A percentile compares a stretch with the other conserved stretches of the same genome.
Conservation (phyloP, 1,140 invertebrate species). For the Eciton burchellii region DNA sequence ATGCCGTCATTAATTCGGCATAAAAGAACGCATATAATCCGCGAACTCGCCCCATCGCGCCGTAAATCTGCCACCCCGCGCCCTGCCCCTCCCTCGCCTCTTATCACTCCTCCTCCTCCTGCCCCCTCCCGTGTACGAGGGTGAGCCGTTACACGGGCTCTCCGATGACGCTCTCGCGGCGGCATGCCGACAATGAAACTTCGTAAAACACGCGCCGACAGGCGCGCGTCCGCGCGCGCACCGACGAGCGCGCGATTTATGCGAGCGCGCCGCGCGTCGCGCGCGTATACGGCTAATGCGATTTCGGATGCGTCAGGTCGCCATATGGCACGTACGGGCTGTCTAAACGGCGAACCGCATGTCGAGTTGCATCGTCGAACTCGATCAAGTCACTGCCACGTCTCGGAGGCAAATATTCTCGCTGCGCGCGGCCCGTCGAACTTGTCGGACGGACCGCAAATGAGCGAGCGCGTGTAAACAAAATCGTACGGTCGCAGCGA, state of each 20-base stretch:
- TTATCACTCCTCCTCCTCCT: too few relatives aligned
- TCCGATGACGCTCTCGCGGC: conserved; percentile 43
- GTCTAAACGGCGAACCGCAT: conserved; percentile 55
- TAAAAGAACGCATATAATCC: conserved; percentile 43
- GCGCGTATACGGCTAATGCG: conserved; percentile 29
- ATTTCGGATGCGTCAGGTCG: conserved; percentile 29
- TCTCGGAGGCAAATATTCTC: conserved; percentile 47
- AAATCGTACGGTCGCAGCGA: neutral
- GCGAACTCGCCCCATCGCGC: conserved; percentile 1
- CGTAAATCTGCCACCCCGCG: conserved; percentile 44
- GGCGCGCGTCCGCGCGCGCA: conserved; percentile 21
- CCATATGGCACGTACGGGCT: conserved; percentile 27
- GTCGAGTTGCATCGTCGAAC: conserved; percentile 51
- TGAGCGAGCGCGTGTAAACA: conserved; percentile 15
- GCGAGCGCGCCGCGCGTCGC: conserved; percentile 21
- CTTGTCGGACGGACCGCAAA: conserved; percentile 20
- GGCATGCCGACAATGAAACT: conserved; percentile 56
- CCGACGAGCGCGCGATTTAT: conserved; percentile 52
- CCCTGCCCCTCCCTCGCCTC: too few relatives aligned
- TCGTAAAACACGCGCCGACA: conserved; percentile 48
- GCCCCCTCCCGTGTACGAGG: too few relatives aligned
- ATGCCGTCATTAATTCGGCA: conserved; percentile 54
- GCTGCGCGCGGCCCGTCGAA: conserved; percentile 12
- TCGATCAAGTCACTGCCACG: conserved; percentile 35
- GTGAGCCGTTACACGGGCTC: conserved; percentile 26